A percentile compares a stretch with the other conserved stretches of the same genome.
Evolutionary conservation across 2,888 invertebrate species (phyloP).

Genomic region (Phragmatobia fuliginosa): DNA sequence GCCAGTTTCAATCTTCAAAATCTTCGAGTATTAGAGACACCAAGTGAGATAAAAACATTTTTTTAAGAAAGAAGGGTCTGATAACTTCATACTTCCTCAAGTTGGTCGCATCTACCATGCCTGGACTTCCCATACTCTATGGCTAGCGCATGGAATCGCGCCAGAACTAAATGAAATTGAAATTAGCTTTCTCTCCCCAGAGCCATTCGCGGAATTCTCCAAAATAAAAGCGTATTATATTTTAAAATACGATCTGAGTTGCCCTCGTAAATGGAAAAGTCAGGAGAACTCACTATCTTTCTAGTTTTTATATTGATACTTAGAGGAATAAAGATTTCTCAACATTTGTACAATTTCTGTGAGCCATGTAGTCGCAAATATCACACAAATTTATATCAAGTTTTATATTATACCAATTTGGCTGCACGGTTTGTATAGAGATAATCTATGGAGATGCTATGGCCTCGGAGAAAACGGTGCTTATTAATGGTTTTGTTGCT

Average conservation of each 20-base stretch:
- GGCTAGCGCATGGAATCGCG: slow-evolving; percentile 83
- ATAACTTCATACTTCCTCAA: not conserved
- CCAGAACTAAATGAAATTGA: slow-evolving; percentile 87
- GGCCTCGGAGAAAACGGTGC: no score
- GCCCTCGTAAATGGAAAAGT: slow-evolving; percentile 68
- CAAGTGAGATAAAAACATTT: no score
- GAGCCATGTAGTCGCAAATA: no score
- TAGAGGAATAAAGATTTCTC: no score
- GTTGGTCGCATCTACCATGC: slow-evolving; percentile 10
- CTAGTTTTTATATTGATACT: slow-evolving; percentile 44
- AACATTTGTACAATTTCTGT: no score
- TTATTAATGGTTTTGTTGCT: no score
- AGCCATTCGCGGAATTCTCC: slow-evolving; percentile 82
- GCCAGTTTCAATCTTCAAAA: no score
- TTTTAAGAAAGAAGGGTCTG: not conserved
- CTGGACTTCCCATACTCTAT: slow-evolving; percentile 59
- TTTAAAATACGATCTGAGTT: slow-evolving; percentile 82
- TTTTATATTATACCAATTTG: no score
- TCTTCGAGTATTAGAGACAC: no score
- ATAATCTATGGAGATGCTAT: no score
- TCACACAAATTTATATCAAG: no score
- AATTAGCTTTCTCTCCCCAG: slow-evolving; percentile 85
- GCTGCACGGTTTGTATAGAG: no score
- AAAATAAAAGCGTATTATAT: slow-evolving; percentile 86
- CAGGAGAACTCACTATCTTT: slow-evolving; percentile 55